Base-by-base conservation (phyloP, 2,113 vertebrate species). In the Paralichthys olivaceus region DNA sequence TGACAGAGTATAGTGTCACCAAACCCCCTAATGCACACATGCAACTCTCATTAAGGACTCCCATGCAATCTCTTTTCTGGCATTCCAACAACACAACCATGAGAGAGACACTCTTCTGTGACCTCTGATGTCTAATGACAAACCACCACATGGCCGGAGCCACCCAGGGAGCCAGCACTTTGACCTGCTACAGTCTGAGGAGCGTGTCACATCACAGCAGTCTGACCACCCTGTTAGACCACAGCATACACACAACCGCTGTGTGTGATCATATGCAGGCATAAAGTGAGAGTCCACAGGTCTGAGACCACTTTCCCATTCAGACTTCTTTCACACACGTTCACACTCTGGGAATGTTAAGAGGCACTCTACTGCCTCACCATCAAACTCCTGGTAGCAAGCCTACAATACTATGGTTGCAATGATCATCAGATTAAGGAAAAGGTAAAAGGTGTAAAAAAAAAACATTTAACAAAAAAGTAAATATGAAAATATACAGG, bases 181-280 rank as follows among this genome's bases (percentile, higher is more conserved):
- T 89, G 84, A 89, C 88, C 89, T 65, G 80, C 55, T 68, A 51
- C 68, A 79, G 84, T 89, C 64, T 79, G 85, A 11, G 4, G 89
- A 68, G 85, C 86, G 79, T 80, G 83, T 86, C 70, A 75, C 84
- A 79, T 81, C 79, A 80, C 77, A 73, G 69, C 70, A 49, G 79
- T 63, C 80, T 89, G 85, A 81, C 86, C 85, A 88, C 89, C 89
- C 89, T 80, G 86, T 62, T 63, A 72, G 87, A 75, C 75, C 63
- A 70, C 66, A 72, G 14, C 57, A 7, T 80, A 28, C 59, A 68
- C 69, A 60, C 64, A 29, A 32, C 67, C 64, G 80, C 84, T 83
- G 80, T 72, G 71, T 47, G 28, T 90, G 84, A 89, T 84, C 77
- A 72, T 85, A 62, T 91, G 88, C 89, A 93, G 89, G 89, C 85